Conservation (phyloP, 2,888 invertebrate genomes). For the Sialis fuliginosa region DNA sequence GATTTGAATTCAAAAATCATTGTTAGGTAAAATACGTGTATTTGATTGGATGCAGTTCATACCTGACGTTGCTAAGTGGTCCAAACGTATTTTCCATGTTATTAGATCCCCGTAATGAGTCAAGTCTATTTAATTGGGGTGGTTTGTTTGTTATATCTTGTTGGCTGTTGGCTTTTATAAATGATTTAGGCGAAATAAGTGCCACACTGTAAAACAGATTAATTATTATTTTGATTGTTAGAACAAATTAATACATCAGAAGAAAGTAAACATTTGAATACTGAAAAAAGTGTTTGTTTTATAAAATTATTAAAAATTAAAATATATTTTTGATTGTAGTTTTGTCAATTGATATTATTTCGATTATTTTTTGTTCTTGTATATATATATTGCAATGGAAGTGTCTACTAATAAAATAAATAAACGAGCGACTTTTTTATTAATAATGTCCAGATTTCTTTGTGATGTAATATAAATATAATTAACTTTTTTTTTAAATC, state of each 20-base stretch:
- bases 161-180: constrained; percentile 80
- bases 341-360: too few species aligned
- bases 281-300: too few species aligned
- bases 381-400: too few species aligned
- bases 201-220: constrained; percentile 31
- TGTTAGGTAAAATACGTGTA: neutral
- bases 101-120: constrained; percentile 54
- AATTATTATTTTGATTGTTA: neutral
- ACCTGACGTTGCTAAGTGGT: constrained; percentile 81
- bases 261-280: too few species aligned
- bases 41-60: constrained; percentile 12
- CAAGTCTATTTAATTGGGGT: constrained; percentile 43
- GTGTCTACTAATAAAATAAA: too few species aligned
- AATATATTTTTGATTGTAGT: too few species aligned
- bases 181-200: constrained; percentile 68
- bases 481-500: too few species aligned
- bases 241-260: neutral
- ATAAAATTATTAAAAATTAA: too few species aligned
- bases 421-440: too few species aligned
- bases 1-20: neutral
- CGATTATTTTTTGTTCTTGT: too few species aligned
- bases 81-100: constrained; percentile 79
- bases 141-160: constrained; percentile 44
- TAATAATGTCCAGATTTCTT: too few species aligned
- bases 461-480: too few species aligned